These are phyloP conservation scores for Arvicanthis niloticus DNA, from an alignment of 2,113 vertebrate genomes.

Conservation along the genomic window DNA sequence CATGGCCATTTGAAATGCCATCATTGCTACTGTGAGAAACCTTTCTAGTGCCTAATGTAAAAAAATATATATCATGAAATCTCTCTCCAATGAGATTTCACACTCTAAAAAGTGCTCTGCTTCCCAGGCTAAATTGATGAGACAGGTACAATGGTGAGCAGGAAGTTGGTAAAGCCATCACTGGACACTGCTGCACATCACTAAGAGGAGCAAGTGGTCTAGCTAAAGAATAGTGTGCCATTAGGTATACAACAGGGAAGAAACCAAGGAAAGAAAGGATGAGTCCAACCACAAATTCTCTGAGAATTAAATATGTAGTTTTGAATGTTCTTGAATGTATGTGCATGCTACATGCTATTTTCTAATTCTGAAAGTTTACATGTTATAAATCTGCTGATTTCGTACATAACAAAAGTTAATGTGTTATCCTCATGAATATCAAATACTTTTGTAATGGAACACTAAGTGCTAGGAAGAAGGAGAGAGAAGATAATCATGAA, in stretches of 20 bases:
- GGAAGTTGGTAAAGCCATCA: constrained; percentile 49
- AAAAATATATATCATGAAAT: neutral
- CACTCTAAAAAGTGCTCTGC: constrained; percentile 39
- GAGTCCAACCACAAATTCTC: constrained; percentile 8
- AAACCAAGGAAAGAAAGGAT: constrained; percentile 47
- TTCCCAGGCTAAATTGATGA: constrained; percentile 44
- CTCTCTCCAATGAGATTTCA: neutral
- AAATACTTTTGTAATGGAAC: constrained; percentile 42
- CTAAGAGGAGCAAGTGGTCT: neutral
- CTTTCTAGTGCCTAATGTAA: constrained; percentile 44
- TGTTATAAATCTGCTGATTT: constrained; percentile 58
- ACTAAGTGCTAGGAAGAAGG: constrained; percentile 48
- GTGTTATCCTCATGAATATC: constrained; percentile 35
- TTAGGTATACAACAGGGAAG: constrained; percentile 24
- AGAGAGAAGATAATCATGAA: neutral
- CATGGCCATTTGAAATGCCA: constrained; percentile 52
- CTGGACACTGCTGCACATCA: constrained; percentile 5
- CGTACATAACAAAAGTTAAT: constrained; percentile 47
- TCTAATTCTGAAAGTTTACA: constrained; percentile 56
- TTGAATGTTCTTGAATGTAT: constrained; percentile 42
- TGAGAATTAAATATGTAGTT: constrained; percentile 45
- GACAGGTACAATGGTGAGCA: constrained; percentile 3
- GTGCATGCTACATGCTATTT: constrained; percentile 51
- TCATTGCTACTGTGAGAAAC: constrained; percentile 33
- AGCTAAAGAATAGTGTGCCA: constrained; percentile 40